phyloP scores from a whole-genome alignment of 2,797 vertebrate species.

The Argyrosomus regius region DNA sequence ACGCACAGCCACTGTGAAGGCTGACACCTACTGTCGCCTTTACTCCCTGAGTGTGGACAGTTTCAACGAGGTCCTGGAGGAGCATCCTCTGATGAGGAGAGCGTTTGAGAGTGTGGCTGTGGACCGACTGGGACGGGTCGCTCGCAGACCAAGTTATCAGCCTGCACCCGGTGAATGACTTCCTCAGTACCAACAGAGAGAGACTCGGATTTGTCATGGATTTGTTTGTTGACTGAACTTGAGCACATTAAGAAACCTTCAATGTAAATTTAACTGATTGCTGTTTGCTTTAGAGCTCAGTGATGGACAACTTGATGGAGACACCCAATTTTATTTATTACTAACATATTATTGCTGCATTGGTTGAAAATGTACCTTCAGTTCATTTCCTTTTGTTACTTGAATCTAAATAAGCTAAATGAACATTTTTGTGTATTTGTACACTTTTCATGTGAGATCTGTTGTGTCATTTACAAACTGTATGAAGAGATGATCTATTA shows the following conservation, averaged over 20 bases:
- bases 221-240: conserved; percentile 32
- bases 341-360: conserved; percentile 22
- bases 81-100: conserved; percentile 95
- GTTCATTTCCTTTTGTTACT: conserved; percentile 25
- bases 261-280: conserved; percentile 11
- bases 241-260: conserved; percentile 18
- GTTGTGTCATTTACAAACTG: conserved; percentile 14
- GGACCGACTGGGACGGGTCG: conserved; percentile 90
- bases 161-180: conserved; percentile 47
- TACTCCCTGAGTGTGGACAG: conserved; percentile 95
- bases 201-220: conserved; percentile 24
- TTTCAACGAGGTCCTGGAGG: conserved; percentile 96
- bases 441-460: not conserved
- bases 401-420: conserved; percentile 21
- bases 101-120: conserved; percentile 95
- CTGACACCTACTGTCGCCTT: conserved; percentile 95
- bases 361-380: conserved; percentile 13
- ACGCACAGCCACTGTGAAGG: conserved; percentile 92
- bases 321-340: conserved; percentile 28
- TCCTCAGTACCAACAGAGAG: not conserved
- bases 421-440: conserved; percentile 29
- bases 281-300: conserved; percentile 13
- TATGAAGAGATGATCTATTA: not conserved
- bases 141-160: conserved; percentile 78
- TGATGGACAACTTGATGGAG: conserved; percentile 26